Evolutionary conservation across 23 tunicate genomes (phyloP), one percentile per base, ranked within the genome.

Genomic region (Trididemnum clinides): DNA sequence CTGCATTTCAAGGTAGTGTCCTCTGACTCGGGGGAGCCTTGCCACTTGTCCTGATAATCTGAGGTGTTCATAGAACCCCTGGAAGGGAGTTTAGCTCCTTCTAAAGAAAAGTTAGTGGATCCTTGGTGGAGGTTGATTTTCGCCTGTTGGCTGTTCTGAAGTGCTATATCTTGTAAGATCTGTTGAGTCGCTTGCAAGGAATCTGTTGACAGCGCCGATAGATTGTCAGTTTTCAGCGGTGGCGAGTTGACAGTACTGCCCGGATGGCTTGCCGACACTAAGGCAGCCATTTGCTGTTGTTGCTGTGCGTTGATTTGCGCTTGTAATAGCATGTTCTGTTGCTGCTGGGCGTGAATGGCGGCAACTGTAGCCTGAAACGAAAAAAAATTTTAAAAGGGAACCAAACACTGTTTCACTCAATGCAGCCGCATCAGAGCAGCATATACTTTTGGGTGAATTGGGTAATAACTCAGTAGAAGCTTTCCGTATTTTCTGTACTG

Each of bases 331-430:
- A 65, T 32, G 51, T 80, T 63, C 39, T 87, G 92, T 34, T 88
- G 92, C 50, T 88, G 92, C 33, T 88, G 92, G 34, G 87, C 92
- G 33, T 88, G 92, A 7, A 88, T 73, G 0, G 92, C 87, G 2
- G 92, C 92, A 0, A 82, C 83, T 2, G 87, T 74, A 21, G 83
- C 87, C 87, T 88, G 77, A 33, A 65, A 38, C 30, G 1, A 34
- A 51, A n/a, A n/a, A n/a, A n/a, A n/a, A n/a, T n/a, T n/a, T n/a
- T n/a, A n/a, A n/a, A n/a, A n/a, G n/a, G n/a, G n/a, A n/a, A n/a
- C n/a, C n/a, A n/a, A n/a, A n/a, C n/a, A n/a, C n/a, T n/a, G n/a
- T n/a, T n/a, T n/a, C n/a, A n/a, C n/a, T n/a, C n/a, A n/a, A n/a
- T n/a, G n/a, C n/a, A n/a, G n/a, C n/a, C n/a, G n/a, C n/a, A n/a